Percentiles rank a stretch among this genome's conserved stretches.
Evolutionary conservation across 2,888 invertebrate species (phyloP).

Genomic region (Dolomedes plantarius): DNA sequence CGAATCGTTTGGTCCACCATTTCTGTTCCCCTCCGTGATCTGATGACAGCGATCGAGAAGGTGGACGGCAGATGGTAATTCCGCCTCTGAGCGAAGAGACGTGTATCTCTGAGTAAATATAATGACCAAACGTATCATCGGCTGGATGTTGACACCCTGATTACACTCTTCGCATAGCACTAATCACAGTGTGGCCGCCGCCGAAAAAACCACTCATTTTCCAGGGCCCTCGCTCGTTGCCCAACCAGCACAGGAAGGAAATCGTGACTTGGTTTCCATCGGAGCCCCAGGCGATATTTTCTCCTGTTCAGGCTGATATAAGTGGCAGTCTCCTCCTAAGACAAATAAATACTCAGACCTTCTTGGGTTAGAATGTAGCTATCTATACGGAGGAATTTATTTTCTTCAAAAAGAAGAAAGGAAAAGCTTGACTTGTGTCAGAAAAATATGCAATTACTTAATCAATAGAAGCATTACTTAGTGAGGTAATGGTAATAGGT

Average conservation of each 20-base stretch:
- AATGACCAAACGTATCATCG: constrained; percentile 67
- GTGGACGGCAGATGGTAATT: constrained; percentile 44
- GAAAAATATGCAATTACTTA: no score
- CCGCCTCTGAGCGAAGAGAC: constrained; percentile 13
- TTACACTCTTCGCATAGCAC: constrained; percentile 39
- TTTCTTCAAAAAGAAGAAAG: no score
- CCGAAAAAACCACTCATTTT: constrained; percentile 29
- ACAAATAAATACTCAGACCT: constrained; percentile 41
- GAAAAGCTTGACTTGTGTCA: no score
- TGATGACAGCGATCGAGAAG: constrained; percentile 53
- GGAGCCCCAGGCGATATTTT: background rate
- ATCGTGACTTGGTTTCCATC: background rate
- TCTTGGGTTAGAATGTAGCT: no score
- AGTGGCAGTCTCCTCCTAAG: constrained; percentile 38
- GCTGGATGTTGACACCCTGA: constrained; percentile 66
- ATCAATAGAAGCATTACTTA: no score
- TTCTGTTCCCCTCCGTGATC: background rate
- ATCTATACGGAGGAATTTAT: no score
- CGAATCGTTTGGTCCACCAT: background rate
- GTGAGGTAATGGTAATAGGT: no score
- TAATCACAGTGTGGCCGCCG: constrained; percentile 49
- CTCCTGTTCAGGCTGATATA: constrained; percentile 9
- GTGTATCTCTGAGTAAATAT: constrained; percentile 62
- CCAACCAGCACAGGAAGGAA: background rate
- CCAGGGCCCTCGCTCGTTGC: background rate